Percentiles rank a stretch among this genome's conserved stretches.
phyloP scores from a whole-genome alignment of 2,888 invertebrate species.

The Lasioglossum oenotherae region DNA sequence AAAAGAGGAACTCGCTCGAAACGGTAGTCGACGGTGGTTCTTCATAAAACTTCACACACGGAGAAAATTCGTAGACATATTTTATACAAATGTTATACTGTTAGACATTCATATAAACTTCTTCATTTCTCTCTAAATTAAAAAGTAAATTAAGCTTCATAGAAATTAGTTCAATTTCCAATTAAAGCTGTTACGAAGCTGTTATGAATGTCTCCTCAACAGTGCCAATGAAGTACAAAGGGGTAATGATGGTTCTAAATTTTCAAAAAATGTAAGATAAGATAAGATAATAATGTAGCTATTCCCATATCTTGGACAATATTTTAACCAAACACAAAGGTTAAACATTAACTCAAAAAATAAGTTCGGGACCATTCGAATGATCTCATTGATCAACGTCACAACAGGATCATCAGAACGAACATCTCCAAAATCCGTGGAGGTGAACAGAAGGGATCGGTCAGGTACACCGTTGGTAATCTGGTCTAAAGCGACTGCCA shows the following conservation, averaged over 20 bases:
- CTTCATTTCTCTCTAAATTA: not conserved
- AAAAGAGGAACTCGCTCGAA: slow-evolving; percentile 13
- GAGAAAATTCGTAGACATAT: not conserved
- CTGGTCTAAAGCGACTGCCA: not conserved
- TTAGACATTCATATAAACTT: not conserved
- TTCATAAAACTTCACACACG: not conserved
- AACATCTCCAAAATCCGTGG: not conserved
- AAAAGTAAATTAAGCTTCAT: not conserved
- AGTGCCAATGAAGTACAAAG: not conserved
- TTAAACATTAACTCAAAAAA: not conserved
- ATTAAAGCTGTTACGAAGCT: not conserved
- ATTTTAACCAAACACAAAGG: not conserved
- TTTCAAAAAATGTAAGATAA: not conserved
- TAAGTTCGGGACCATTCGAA: not conserved
- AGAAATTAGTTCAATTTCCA: not conserved
- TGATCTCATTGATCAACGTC: too few relatives aligned
- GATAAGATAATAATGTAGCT: too few relatives aligned
- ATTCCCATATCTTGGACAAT: not conserved
- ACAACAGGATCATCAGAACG: not conserved
- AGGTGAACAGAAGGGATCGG: not conserved
- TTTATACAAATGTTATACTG: not conserved
- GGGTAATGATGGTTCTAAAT: not conserved
- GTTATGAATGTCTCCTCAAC: not conserved
- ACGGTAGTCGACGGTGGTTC: not conserved
- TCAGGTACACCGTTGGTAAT: not conserved